Evolutionary conservation across 2,113 vertebrate genomes (phyloP), one percentile per base, ranked within the genome.

Genomic region (Mobula hypostoma): DNA sequence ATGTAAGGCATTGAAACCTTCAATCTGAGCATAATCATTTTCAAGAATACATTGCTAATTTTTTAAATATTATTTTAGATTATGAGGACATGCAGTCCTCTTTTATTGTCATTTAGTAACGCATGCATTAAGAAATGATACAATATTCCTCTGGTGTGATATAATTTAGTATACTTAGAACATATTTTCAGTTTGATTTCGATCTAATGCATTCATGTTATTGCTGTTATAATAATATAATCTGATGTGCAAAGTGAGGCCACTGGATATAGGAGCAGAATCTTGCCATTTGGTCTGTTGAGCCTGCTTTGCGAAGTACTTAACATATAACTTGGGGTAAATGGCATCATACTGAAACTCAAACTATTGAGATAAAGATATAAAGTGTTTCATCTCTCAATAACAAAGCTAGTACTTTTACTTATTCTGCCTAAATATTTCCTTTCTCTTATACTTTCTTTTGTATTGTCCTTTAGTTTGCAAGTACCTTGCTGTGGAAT

Each of bases 401-500:
- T 85, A 58, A 82, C 17, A 36, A 48, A 82, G 40, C 48, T 40
- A 61, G 56, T 24, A 87, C 27, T 87, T 87, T 58, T 0, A n/a
- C n/a, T 90, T 90, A 90, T 66, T 66, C 85, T 32, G 32, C 15
- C 85, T 68, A 1, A 32, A 32, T 17, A 17, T 70, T 21, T 24
- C 72, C 48, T 12, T 0, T 85, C 5, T 66, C n/a, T 79, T 74
- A 24, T 9, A 36, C n/a, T 19, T 19, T n/a, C n/a, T 88, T 82
- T 27, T 29, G 3, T 29, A 48, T 68, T 74, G 72, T 74, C 77
- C 94, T 0, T 0, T 96, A 99, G 99, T 99, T 80, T 99, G 99
- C 95, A 99, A 99, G 94, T 99, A 98, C 0, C 97, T 99, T 19
- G 98, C 98, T 0, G 97, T 99, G 93, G 99, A 99, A 96, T 97